Percentiles rank a stretch among this genome's conserved stretches.
Evolutionary conservation across 2,113 vertebrate species (phyloP).

Genomic region (Australoheros scitulus): DNA sequence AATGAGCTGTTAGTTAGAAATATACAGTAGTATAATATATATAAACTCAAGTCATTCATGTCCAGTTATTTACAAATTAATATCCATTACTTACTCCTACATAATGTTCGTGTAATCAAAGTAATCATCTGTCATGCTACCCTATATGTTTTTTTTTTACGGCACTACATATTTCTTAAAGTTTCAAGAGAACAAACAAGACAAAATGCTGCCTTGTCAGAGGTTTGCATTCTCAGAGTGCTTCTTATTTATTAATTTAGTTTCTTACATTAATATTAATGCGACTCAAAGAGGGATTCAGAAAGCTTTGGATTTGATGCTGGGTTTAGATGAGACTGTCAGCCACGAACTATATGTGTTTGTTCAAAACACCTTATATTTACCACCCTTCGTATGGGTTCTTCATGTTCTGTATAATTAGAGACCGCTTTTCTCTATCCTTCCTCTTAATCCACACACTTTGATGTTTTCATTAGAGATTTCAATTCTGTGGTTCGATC

Average conservation of each 20-base stretch:
- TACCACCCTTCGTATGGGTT: neutral
- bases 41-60: no score
- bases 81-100: no score
- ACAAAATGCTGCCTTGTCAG: no score
- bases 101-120: no score
- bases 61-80: no score
- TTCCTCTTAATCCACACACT: slow-evolving; percentile 27
- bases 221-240: no score
- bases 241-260: neutral
- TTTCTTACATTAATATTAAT: neutral
- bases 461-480: neutral
- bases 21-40: no score
- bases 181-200: no score
- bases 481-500: neutral
- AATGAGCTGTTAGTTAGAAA: no score
- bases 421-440: neutral
- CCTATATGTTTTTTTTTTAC: no score
- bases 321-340: neutral
- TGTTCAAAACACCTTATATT: neutral
- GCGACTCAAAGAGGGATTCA: neutral
- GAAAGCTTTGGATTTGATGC: neutral
- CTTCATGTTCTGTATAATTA: neutral
- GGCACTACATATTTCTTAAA: no score
- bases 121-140: no score
- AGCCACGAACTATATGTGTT: neutral